phyloP scores from a whole-genome alignment of 2,113 vertebrate species.

The Mugil cephalus region DNA sequence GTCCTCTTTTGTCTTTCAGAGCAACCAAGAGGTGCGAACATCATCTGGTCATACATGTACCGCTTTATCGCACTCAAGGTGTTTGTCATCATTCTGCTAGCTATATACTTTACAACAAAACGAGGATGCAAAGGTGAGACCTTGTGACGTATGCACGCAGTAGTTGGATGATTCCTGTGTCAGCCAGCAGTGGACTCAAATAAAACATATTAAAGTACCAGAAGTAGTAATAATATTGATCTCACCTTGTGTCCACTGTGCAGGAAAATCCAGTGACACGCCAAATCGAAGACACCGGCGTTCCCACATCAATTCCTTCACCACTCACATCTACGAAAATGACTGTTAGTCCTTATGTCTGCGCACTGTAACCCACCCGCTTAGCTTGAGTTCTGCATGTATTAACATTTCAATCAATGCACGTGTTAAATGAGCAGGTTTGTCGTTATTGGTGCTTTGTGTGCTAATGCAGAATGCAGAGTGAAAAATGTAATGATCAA shows the following conservation, averaged over 20 bases:
- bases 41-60: not conserved
- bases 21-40: accelerated
- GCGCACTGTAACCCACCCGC: not conserved
- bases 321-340: conserved; percentile 10
- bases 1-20: not conserved
- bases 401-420: not conserved
- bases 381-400: not conserved
- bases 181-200: not conserved
- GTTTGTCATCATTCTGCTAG: not conserved
- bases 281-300: not conserved
- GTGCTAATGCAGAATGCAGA: no score
- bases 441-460: no score
- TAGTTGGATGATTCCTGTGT: not conserved
- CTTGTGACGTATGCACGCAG: not conserved
- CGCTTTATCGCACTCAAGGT: not conserved
- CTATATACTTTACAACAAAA: accelerated
- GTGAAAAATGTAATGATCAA: no score
- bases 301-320: not conserved
- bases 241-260: not conserved
- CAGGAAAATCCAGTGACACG: not conserved
- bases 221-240: not conserved
- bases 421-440: no score
- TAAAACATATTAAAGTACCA: no score
- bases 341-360: accelerated
- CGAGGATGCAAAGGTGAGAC: conserved; percentile 27